Percentiles rank a stretch among this genome's conserved stretches.
Evolutionary conservation across 2,888 invertebrate genomes (phyloP).

Genomic region (Hetaerina titia): DNA sequence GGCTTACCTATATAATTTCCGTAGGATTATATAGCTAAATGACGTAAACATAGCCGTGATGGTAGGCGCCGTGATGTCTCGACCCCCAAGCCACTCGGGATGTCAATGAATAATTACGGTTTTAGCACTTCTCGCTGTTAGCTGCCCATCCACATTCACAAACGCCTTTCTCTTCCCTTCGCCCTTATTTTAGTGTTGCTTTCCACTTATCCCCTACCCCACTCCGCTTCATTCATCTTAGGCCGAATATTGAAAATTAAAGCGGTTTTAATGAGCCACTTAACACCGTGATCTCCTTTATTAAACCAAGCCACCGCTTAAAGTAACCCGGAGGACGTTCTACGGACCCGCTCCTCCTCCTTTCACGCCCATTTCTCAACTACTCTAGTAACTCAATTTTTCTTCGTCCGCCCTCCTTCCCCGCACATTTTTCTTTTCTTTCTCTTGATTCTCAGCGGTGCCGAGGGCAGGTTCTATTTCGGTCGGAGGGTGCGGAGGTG

Average conservation of each 20-base stretch:
- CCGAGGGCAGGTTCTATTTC: not conserved
- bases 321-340: not conserved
- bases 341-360: not conserved
- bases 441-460: not conserved
- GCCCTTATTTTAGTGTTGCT: not conserved
- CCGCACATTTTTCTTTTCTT: too few relatives aligned
- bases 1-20: not conserved
- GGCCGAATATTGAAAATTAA: slow-evolving; percentile 64
- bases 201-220: not conserved
- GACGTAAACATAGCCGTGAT: not conserved
- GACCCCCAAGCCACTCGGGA: not conserved
- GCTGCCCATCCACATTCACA: not conserved
- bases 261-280: slow-evolving; percentile 63
- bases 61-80: not conserved
- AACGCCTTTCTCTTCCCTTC: not conserved
- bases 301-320: slow-evolving; percentile 50
- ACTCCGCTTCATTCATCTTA: slow-evolving; percentile 31
- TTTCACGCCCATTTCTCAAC: not conserved
- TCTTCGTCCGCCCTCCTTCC: too few relatives aligned
- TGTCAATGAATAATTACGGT: slow-evolving; percentile 20
- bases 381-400: slow-evolving; percentile 14
- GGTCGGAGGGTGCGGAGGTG: not conserved
- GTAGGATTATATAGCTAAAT: not conserved
- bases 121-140: not conserved
- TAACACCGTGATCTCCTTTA: slow-evolving; percentile 54